phyloP scores from a whole-genome alignment of 2,797 vertebrate species.

The Trachops cirrhosus region DNA sequence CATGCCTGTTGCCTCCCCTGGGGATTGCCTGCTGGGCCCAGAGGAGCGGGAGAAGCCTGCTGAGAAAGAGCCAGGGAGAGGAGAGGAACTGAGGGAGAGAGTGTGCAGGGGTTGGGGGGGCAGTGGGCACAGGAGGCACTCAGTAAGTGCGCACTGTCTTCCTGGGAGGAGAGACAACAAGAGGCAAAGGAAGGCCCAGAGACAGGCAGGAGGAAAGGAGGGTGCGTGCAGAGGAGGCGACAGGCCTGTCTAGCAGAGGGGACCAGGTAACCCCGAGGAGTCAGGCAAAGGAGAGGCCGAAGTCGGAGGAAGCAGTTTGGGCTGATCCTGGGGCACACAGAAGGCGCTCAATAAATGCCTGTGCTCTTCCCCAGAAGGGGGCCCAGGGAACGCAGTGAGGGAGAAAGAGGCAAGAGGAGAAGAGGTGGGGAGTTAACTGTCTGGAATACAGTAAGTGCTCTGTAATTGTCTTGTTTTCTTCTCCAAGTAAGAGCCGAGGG shows the following conservation, averaged over 20 bases:
- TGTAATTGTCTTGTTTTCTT: background rate
- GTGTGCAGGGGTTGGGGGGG: background rate
- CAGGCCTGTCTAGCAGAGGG: background rate
- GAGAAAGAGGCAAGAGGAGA: too few species aligned
- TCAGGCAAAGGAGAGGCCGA: background rate
- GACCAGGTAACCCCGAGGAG: background rate
- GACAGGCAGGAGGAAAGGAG: background rate
- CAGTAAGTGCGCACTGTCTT: background rate
- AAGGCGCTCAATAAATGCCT: background rate
- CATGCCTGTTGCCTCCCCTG: background rate
- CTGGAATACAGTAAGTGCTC: background rate
- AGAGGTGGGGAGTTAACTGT: background rate
- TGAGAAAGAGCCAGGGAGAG: background rate
- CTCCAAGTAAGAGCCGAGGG: background rate
- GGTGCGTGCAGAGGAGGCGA: rapidly evolving
- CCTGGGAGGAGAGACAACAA: background rate
- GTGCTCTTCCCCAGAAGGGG: background rate
- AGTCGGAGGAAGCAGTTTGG: too few species aligned
- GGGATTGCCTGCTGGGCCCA: background rate
- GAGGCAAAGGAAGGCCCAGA: background rate
- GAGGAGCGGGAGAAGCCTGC: background rate
- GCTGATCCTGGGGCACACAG: background rate
- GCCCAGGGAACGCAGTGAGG: background rate
- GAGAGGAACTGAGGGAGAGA: background rate
- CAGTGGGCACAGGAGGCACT: background rate